These are phyloP conservation scores for Ursus arctos DNA, from an alignment of 2,113 vertebrate species.

Conservation along the genomic window DNA sequence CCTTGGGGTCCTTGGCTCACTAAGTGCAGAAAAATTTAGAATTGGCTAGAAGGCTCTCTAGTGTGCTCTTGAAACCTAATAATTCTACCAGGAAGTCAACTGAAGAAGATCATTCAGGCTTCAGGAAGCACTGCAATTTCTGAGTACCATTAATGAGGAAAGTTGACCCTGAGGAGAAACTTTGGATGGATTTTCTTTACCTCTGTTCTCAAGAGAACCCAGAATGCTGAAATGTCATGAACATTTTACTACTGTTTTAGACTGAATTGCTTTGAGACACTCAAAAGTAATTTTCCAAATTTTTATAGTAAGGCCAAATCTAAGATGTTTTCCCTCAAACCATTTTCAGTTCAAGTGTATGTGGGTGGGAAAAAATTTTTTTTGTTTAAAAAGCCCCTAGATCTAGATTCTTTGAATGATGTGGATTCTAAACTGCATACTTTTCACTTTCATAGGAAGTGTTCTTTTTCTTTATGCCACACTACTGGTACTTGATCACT, in stretches of 20 bases:
- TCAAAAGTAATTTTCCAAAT: constrained; percentile 78
- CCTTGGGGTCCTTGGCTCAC: background rate
- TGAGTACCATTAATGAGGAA: constrained; percentile 42
- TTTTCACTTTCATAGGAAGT: background rate
- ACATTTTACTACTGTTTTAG: constrained; percentile 63
- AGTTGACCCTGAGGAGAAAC: constrained; percentile 42
- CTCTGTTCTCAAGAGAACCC: constrained; percentile 23
- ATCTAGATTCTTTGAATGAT: background rate
- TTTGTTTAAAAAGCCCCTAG: constrained; percentile 5
- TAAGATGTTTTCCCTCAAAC: constrained; percentile 10
- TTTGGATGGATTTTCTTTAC: constrained; percentile 63
- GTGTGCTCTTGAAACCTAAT: background rate
- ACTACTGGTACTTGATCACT: constrained; percentile 21
- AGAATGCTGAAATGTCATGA: constrained; percentile 49
- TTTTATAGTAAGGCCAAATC: constrained; percentile 67
- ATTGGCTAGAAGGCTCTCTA: background rate
- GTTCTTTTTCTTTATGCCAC: background rate
- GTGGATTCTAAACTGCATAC: background rate
- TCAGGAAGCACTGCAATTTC: constrained; percentile 9
- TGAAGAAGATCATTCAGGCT: background rate
- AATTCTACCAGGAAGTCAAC: constrained; percentile 44
- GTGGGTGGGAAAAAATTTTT: background rate
- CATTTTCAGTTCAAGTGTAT: constrained; percentile 46
- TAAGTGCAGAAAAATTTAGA: background rate
- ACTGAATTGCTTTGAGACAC: constrained; percentile 71